phyloP scores from a whole-genome alignment of 2,797 vertebrate species.

The Acrocephalus scirpaceus region DNA sequence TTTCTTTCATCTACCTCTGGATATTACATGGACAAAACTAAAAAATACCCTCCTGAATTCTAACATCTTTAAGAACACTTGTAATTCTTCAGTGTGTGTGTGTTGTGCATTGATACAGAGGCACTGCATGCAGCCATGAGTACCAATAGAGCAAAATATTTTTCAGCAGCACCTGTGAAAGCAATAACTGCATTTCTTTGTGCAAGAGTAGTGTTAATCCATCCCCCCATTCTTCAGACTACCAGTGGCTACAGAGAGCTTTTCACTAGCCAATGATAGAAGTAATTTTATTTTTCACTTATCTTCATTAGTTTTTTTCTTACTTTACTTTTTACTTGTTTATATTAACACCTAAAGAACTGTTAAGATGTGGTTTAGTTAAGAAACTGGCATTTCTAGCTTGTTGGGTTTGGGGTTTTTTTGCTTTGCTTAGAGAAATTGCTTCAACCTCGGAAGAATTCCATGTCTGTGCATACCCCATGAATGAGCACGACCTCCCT shows the following conservation, averaged over 20 bases:
- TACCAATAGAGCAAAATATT: not conserved
- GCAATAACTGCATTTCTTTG: not conserved
- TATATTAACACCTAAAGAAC: not conserved
- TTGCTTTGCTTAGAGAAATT: not conserved
- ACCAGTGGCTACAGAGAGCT: not conserved
- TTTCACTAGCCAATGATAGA: not conserved
- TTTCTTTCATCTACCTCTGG: not conserved
- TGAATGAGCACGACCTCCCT: not conserved
- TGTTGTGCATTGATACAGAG: not conserved
- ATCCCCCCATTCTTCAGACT: not conserved
- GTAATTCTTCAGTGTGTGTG: not conserved
- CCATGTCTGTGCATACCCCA: rapidly evolving
- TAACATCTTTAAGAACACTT: not conserved
- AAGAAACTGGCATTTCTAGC: not conserved
- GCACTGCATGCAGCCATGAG: rapidly evolving
- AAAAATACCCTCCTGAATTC: not conserved
- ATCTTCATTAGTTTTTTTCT: not conserved
- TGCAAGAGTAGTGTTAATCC: not conserved
- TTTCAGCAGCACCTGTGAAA: not conserved
- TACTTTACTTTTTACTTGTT: not conserved
- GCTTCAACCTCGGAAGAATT: not conserved
- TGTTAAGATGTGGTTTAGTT: not conserved
- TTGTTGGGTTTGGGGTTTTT: not conserved
- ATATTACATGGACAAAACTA: not conserved
- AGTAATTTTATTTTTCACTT: not conserved